Evolutionary conservation across 1,140 invertebrate species (phyloP).

Genomic region (Drosophila ambigua): DNA sequence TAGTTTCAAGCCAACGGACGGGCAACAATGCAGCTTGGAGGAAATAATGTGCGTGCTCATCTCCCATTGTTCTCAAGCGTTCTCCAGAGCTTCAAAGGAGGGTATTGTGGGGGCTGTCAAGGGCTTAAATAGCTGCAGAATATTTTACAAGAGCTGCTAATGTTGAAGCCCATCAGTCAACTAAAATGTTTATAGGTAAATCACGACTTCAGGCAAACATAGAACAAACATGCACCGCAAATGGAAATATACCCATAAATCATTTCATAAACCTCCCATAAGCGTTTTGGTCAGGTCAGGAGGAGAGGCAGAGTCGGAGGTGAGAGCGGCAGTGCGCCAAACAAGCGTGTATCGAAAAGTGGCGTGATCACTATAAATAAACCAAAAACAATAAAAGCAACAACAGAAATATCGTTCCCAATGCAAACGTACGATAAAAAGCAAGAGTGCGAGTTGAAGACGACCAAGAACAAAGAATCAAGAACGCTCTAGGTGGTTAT

Average conservation of each 20-base stretch:
- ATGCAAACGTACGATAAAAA: conserved; percentile 54
- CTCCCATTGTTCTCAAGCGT: conserved; percentile 26
- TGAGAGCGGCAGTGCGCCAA: conserved; percentile 14
- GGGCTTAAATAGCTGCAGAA: conserved; percentile 16
- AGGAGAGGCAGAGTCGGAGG: background rate
- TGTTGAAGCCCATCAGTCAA: conserved; percentile 37
- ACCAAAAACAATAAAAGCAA: conserved; percentile 58
- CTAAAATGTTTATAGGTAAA: conserved; percentile 23
- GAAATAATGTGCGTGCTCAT: conserved; percentile 41
- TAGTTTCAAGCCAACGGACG: conserved; percentile 20
- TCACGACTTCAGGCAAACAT: conserved; percentile 16
- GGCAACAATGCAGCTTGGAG: conserved; percentile 32
- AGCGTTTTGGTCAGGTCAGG: background rate
- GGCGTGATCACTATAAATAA: conserved; percentile 78
- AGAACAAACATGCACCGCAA: conserved; percentile 13
- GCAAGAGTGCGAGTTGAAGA: conserved; percentile 36
- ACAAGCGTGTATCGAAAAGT: conserved; percentile 48
- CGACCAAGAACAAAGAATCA: conserved; percentile 31
- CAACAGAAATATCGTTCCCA: conserved; percentile 27
- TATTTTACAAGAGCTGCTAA: conserved; percentile 5
- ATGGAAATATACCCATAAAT: conserved; percentile 52
- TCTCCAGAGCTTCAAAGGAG: background rate
- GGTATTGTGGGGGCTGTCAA: conserved; percentile 2
- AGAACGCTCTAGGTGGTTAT: conserved; percentile 30
- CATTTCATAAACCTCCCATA: conserved; percentile 41